Conservation (phyloP, 1,140 invertebrate species). For the Eurosta solidaginis region DNA sequence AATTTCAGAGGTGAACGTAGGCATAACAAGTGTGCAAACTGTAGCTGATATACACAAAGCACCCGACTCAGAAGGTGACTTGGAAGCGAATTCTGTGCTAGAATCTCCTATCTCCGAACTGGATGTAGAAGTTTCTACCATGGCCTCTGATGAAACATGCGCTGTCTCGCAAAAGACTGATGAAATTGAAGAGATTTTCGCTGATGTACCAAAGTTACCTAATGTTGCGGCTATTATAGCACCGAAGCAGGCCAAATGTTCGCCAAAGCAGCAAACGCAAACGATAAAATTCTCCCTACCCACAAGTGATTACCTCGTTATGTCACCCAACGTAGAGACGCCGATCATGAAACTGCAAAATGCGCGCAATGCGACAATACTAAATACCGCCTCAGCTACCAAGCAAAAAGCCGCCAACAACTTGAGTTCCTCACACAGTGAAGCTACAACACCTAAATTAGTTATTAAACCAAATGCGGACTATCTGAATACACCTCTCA, state of each 20-base stretch:
- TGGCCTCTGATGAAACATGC: conserved; percentile 39
- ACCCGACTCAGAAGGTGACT: conserved; percentile 42
- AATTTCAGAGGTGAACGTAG: conserved; percentile 61
- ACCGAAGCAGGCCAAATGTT: conserved; percentile 48
- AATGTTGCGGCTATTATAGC: conserved; percentile 64
- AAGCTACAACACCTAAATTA: background rate
- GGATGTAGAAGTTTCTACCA: conserved; percentile 36
- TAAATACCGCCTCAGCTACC: background rate
- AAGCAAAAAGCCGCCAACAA: background rate
- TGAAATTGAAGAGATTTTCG: conserved; percentile 58
- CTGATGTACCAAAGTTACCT: conserved; percentile 63
- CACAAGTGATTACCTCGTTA: conserved; percentile 39
- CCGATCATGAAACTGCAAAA: conserved; percentile 8
- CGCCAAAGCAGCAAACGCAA: background rate
- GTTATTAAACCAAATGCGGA: background rate
- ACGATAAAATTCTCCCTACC: conserved; percentile 48
- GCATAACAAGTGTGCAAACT: conserved; percentile 48
- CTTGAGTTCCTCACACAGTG: background rate
- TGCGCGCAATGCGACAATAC: background rate
- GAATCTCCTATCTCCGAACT: conserved; percentile 37
- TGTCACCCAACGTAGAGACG: conserved; percentile 40
- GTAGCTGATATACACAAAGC: conserved; percentile 53
- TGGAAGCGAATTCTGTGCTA: conserved; percentile 7
- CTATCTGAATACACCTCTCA: background rate
- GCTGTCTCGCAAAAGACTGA: conserved; percentile 50